These are phyloP conservation scores for Aphelenchoides fujianensis DNA, from an alignment of 1,140 invertebrate species.

Conservation along the genomic window DNA sequence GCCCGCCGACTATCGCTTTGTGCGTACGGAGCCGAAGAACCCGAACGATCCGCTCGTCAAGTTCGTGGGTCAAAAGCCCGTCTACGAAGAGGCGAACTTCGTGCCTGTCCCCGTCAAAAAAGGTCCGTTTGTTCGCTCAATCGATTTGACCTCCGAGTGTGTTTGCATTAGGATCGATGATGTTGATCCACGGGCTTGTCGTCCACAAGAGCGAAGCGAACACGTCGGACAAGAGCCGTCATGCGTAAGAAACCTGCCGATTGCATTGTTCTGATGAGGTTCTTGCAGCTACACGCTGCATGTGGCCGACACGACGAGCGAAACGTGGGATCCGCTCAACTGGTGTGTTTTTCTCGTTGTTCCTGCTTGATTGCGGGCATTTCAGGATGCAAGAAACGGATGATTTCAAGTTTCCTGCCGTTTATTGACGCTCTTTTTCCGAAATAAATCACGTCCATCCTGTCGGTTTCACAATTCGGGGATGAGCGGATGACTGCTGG, in stretches of 20 bases:
- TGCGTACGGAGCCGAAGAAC: constrained; percentile 70
- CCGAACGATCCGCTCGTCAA: constrained; percentile 66
- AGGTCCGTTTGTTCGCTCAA: too few species aligned
- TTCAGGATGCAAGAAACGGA: constrained; percentile 12
- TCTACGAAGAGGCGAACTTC: constrained; percentile 76
- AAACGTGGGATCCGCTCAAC: not conserved
- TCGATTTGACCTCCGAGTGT: too few species aligned
- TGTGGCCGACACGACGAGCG: constrained; percentile 70
- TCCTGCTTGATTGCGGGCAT: not conserved
- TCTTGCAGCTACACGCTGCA: constrained; percentile 97
- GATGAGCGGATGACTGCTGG: not conserved
- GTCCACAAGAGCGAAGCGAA: constrained; percentile 87
- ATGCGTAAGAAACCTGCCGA: too few species aligned
- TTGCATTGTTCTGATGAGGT: too few species aligned
- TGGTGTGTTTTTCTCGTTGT: not conserved
- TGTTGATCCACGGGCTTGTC: constrained; percentile 86
- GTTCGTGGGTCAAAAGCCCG: constrained; percentile 67
- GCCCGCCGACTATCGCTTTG: constrained; percentile 67
- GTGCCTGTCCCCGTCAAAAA: constrained; percentile 75
- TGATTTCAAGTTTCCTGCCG: not conserved
- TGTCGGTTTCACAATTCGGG: not conserved
- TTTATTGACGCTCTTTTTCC: not conserved
- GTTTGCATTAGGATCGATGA: constrained; percentile 77
- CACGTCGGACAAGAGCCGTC: constrained; percentile 75
- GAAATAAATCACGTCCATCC: too few species aligned